phyloP scores from a whole-genome alignment of 2,797 vertebrate species.

The Smutsia gigantea region DNA sequence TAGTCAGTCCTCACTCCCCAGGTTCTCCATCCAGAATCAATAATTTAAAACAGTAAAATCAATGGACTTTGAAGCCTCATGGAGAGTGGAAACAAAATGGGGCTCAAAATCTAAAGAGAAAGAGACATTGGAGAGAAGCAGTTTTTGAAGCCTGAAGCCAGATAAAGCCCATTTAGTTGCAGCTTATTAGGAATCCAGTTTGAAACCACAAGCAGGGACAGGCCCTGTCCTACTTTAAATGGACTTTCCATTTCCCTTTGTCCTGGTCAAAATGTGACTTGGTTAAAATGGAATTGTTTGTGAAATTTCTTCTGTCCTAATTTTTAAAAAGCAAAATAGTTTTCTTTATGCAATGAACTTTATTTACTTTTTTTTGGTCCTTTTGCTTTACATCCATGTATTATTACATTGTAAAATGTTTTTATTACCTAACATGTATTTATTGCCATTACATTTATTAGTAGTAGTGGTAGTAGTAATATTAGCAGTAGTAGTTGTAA shows the following conservation, averaged over 20 bases:
- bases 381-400: not conserved
- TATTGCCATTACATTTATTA: not conserved
- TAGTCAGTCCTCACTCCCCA: not conserved
- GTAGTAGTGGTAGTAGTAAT: too few relatives aligned
- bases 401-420: not conserved
- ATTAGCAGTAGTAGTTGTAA: not conserved
- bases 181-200: constrained; percentile 46
- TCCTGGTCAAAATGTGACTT: not conserved
- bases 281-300: constrained; percentile 40
- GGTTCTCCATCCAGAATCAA: not conserved
- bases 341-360: not conserved
- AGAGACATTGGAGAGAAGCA: constrained; percentile 20
- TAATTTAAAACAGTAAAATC: not conserved
- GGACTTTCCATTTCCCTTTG: constrained; percentile 29
- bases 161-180: constrained; percentile 36
- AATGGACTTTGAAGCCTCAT: not conserved
- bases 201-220: constrained; percentile 47
- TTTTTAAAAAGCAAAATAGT: not conserved
- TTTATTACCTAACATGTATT: not conserved
- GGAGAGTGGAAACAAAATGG: not conserved
- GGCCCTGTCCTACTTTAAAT: constrained; percentile 38
- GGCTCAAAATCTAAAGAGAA: not conserved
- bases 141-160: constrained; percentile 46
- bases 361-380: not conserved
- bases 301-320: not conserved